Conservation (phyloP, 1,140 invertebrate genomes). For the Bombus superbus region DNA sequence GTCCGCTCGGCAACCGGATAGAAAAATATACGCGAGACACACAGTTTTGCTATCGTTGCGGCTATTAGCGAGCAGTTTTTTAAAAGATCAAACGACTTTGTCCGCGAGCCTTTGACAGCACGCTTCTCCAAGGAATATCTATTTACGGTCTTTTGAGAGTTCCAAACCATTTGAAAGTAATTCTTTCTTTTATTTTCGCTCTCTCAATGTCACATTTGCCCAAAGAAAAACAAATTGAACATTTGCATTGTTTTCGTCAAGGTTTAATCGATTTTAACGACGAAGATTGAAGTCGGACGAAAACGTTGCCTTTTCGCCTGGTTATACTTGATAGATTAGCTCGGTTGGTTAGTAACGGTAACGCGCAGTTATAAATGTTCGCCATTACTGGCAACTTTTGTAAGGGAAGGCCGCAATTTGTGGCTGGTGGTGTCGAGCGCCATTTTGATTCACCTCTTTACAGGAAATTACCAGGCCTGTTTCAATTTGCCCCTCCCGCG, state of each 20-base stretch:
- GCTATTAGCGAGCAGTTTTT: not conserved
- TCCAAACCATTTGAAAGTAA: not conserved
- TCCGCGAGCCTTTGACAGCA: not conserved
- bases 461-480: slow-evolving; percentile 53
- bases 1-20: slow-evolving; percentile 6
- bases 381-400: not conserved
- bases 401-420: slow-evolving; percentile 25
- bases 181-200: not conserved
- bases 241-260: not conserved
- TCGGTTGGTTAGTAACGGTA: not conserved
- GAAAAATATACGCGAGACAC: not conserved
- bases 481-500: slow-evolving; percentile 37
- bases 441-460: slow-evolving; percentile 51
- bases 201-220: not conserved
- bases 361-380: not conserved
- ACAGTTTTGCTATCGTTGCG: not conserved
- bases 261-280: not conserved
- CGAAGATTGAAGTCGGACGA: not conserved
- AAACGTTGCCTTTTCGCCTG: not conserved
- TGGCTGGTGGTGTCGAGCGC: slow-evolving; percentile 10
- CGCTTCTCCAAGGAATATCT: not conserved
- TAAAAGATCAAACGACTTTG: not conserved
- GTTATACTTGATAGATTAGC: not conserved
- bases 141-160: not conserved
- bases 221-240: too few species aligned